Conservation (phyloP, 2,113 vertebrate species). For the Cranoglanis bouderius region DNA sequence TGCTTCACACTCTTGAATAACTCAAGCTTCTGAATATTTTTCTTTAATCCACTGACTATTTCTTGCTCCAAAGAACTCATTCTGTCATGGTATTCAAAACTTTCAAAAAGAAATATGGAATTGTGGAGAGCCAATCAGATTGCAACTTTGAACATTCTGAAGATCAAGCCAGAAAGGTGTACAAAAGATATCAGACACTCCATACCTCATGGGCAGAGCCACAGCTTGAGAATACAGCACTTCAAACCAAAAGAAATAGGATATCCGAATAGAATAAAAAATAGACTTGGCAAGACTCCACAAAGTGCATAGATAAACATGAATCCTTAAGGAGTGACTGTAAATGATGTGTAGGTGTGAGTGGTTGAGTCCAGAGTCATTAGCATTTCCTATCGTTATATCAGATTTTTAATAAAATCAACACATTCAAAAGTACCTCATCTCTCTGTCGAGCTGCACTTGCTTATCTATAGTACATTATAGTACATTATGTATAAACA, state of each 20-base stretch:
- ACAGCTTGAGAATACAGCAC: background rate
- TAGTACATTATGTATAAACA: conserved; percentile 30
- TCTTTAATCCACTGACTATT: background rate
- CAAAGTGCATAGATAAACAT: background rate
- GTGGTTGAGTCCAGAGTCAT: background rate
- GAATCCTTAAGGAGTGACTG: background rate
- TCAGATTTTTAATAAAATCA: conserved; percentile 46
- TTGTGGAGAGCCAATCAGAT: background rate
- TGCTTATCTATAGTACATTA: conserved; percentile 46
- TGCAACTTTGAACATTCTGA: background rate
- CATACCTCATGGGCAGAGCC: background rate
- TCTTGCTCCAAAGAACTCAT: background rate
- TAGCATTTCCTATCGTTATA: conserved; percentile 44
- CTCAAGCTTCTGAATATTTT: background rate
- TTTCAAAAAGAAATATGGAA: background rate
- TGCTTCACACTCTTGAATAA: background rate
- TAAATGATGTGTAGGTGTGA: background rate
- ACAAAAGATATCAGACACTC: background rate
- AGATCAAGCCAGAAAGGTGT: background rate
- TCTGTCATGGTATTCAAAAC: background rate
- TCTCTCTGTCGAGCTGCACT: conserved; percentile 9
- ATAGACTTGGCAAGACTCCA: background rate
- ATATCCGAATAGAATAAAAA: background rate
- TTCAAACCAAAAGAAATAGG: background rate
- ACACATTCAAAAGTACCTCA: conserved; percentile 23